Base-by-base conservation (phyloP, 2,113 vertebrate genomes). In the Blennius ocellaris region DNA sequence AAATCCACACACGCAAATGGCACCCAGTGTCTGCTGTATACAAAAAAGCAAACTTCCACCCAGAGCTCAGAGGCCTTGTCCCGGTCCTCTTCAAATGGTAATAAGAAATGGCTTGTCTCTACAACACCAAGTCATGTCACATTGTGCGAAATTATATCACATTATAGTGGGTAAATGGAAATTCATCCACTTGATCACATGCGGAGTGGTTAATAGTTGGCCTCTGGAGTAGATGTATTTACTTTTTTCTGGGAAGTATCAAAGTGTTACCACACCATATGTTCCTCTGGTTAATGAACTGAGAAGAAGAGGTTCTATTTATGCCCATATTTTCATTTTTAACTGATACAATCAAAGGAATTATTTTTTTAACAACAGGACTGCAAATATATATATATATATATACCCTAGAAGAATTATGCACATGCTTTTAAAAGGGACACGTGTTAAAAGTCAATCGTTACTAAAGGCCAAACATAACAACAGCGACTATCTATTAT, bases 1-100 rank as follows among this genome's bases (percentile, higher is more conserved):
- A 83, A 76, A 81, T 57, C 38, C 36, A 67, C 58, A 63, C 45
- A 56, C 49, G 44, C 6, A 64, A 11, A 63, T n/a, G n/a, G 60
- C 41, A 2, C 41, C 62, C 51, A 51, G 2, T 48, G 16, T 65
- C 43, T 62, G 16, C 59, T 41, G 76, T 39, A 57, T 39, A 48
- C 30, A 49, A 30, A 30, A 30, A 51, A 12, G 41, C 57, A 56
- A 8, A 69, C 21, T 76, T 52, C 45, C 54, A 67, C 36, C 17
- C 50, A 17, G 54, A 68, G 53, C 37, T 72, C 47, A 50, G 17
- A 51, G 5, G 36, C 69, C 75, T 78, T 69, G 59, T 81, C 69
- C 65, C 57, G 30, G 37, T 66, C 45, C 9, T 69, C 65, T 61
- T 61, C 6, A 47, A 59, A 60, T 6, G 3, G 51, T 40, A 36